Percentiles rank a stretch among this genome's conserved stretches.
These are phyloP conservation scores for Penelope pileata DNA, from an alignment of 2,113 vertebrate genomes.

Conservation along the genomic window DNA sequence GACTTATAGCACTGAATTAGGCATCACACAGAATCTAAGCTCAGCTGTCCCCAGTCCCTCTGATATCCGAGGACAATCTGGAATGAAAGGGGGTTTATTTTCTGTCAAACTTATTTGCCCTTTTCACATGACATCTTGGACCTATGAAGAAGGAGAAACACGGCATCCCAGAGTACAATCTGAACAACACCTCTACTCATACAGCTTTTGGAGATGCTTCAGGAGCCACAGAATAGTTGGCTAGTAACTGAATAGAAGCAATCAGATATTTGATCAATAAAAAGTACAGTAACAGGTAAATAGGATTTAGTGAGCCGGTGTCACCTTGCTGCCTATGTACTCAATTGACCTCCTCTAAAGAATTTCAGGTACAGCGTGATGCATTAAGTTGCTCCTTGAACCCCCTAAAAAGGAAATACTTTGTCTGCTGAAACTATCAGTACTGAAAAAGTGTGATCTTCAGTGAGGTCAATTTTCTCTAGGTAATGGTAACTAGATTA, in stretches of 20 bases:
- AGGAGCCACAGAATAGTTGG: not conserved
- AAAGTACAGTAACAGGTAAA: not conserved
- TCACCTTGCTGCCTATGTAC: not conserved
- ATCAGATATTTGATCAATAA: not conserved
- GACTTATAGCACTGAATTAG: no score
- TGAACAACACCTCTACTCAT: not conserved
- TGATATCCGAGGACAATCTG: not conserved
- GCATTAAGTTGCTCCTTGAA: not conserved
- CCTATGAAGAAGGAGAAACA: not conserved
- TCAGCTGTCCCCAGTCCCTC: not conserved
- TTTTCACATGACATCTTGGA: not conserved
- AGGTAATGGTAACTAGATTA: not conserved
- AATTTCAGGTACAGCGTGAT: not conserved
- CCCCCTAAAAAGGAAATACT: fast-evolving
- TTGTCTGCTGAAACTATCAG: not conserved
- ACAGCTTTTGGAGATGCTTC: not conserved
- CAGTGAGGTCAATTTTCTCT: not conserved
- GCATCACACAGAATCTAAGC: not conserved
- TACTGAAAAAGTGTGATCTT: not conserved
- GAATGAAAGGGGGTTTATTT: not conserved
- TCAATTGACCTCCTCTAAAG: not conserved
- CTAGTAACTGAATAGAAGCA: not conserved
- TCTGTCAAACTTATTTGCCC: not conserved
- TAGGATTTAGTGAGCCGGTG: not conserved
- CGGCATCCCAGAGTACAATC: not conserved